Evolutionary conservation across 1,140 invertebrate species (phyloP), one percentile per base, ranked within the genome.

Genomic region (Leguminivora glycinivorella): DNA sequence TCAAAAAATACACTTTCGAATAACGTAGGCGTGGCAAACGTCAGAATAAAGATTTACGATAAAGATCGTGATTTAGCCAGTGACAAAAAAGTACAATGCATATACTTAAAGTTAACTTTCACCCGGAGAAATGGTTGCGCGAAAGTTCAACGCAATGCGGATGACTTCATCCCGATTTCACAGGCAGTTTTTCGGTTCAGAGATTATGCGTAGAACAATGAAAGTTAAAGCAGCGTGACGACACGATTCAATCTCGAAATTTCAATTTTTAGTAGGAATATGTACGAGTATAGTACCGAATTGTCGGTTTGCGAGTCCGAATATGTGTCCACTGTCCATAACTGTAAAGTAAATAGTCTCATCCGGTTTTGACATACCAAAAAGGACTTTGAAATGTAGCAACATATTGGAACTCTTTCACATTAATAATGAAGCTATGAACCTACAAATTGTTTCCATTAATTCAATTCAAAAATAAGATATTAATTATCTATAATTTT

Each of bases 71-170:
- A 86, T 86, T 83, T 80, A 73, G 71, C 12, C 71, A 83, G 78
- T 84, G 86, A 88, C 86, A 89, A 87, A 87, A 84, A 87, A 84
- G 75, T 83, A 90, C 86, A 89, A 87, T 89, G 79, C 82, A 78
- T 69, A 31, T 73, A 77, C 75, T 69, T 63, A 63, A 31, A 31
- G 58, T 80, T 80, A 72, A 89, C 89, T 91, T 91, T 91, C 87
- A 87, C 89, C 78, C 68, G 74, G 80, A 78, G 83, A 85, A 87
- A 88, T 89, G 77, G 60, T 76, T 71, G 68, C 68, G 85, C 68
- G 85, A 89, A 88, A 88, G 85, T 84, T 72, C 58, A 75, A 68
- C 71, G 63, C 25, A 74, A 76, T 69, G 72, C 72, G 67, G 77
- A 77, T 81, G 80, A 85, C 77, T 82, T 80, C 80, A 81, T 80